Percentiles rank a stretch among this genome's conserved stretches.
Conservation (phyloP, 2,797 vertebrate species). For the Enteromius mattozi region DNA sequence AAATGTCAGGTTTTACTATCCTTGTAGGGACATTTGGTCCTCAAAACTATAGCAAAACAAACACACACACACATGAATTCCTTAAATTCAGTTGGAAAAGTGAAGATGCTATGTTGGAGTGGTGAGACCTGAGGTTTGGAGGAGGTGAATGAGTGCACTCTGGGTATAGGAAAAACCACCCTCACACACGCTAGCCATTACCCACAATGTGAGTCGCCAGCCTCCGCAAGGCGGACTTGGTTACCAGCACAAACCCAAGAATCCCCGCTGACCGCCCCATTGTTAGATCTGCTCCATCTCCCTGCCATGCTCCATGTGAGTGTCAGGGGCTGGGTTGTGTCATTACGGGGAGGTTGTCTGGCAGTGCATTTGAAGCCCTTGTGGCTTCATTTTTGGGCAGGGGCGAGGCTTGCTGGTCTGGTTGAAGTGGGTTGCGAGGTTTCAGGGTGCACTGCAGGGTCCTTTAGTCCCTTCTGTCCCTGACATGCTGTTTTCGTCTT, state of each 20-base stretch:
- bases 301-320: neutral
- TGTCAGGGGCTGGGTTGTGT: constrained; percentile 2
- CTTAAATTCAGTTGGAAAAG: constrained; percentile 37
- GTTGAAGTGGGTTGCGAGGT: constrained; percentile 33
- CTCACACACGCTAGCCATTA: neutral
- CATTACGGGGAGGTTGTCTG: constrained; percentile 15
- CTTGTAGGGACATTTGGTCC: too few species aligned
- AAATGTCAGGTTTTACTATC: too few species aligned
- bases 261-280: neutral
- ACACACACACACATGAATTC: neutral
- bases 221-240: constrained; percentile 9
- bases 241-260: constrained; percentile 24
- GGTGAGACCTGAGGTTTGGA: constrained; percentile 51
- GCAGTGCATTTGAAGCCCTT: constrained; percentile 13
- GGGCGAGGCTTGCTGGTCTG: constrained; percentile 4
- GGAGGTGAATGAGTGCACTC: constrained; percentile 38
- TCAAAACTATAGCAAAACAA: too few species aligned
- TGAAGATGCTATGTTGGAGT: constrained; percentile 29
- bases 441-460: neutral
- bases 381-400: constrained; percentile 18
- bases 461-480: neutral
- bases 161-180: constrained; percentile 25
- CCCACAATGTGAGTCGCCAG: constrained; percentile 18
- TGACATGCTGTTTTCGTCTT: neutral
- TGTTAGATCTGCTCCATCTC: constrained; percentile 9